Evolutionary conservation across 2,888 invertebrate species (phyloP).

Genomic region (Pelosia muscerda): DNA sequence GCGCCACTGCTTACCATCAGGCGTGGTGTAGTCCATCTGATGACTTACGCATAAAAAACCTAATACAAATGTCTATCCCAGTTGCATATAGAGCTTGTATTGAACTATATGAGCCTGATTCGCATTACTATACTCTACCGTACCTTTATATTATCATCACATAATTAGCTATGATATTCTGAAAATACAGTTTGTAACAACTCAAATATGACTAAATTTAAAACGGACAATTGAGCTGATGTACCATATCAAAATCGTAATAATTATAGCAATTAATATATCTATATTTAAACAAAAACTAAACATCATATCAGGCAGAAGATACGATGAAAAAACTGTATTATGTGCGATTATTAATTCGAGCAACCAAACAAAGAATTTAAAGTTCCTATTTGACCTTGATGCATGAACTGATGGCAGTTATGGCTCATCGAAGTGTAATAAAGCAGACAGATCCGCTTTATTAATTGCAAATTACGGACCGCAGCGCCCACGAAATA

Average conservation of each 20-base stretch:
- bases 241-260: background rate
- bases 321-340: conserved; percentile 25
- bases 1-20: too few species aligned
- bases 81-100: too few species aligned
- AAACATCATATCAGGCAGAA: conserved; percentile 23
- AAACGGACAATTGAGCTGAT: background rate
- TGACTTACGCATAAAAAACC: too few species aligned
- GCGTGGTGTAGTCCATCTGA: too few species aligned
- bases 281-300: conserved; percentile 20
- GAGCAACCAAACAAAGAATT: conserved; percentile 47
- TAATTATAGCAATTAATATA: conserved; percentile 18
- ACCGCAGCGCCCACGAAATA: conserved; percentile 37
- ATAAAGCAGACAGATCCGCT: conserved; percentile 41
- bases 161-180: background rate
- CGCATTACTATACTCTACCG: too few species aligned
- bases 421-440: conserved; percentile 44
- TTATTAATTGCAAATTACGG: conserved; percentile 45
- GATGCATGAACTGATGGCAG: conserved; percentile 34
- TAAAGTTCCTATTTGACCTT: conserved; percentile 40
- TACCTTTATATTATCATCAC: too few species aligned
- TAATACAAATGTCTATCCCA: background rate
- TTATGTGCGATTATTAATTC: conserved; percentile 38
- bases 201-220: background rate
- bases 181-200: background rate
- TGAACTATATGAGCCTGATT: too few species aligned